A percentile compares a stretch with the other conserved stretches of the same genome.
These are phyloP conservation scores for Urechis unicinctus DNA, from an alignment of 2,888 invertebrate species.

Conservation along the genomic window DNA sequence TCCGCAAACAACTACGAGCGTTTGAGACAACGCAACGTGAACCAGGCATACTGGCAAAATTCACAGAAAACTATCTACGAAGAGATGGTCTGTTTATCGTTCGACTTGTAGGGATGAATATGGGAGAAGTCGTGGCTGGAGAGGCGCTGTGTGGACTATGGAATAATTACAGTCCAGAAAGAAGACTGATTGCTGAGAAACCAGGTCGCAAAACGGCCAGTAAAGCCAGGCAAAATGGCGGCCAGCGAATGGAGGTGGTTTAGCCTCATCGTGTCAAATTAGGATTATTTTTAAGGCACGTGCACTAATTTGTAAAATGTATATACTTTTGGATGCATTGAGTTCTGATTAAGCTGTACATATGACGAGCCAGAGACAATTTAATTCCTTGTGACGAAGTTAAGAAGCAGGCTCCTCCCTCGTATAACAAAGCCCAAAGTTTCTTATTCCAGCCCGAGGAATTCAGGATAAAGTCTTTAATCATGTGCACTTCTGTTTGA, in stretches of 20 bases:
- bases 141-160: slow-evolving; percentile 29
- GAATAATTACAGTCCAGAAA: slow-evolving; percentile 31
- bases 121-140: slow-evolving; percentile 30
- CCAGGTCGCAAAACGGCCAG: slow-evolving; percentile 20
- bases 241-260: slow-evolving; percentile 24
- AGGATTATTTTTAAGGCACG: no score
- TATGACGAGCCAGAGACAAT: no score
- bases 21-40: slow-evolving; percentile 26
- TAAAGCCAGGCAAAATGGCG: slow-evolving; percentile 13
- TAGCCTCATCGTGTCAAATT: slow-evolving; percentile 1
- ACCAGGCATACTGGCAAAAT: slow-evolving; percentile 26
- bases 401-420: no score
- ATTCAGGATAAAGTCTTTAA: no score
- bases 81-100: slow-evolving; percentile 29
- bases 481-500: no score
- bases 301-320: no score
- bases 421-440: no score
- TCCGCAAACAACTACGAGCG: slow-evolving; percentile 24
- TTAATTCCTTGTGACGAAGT: no score
- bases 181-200: slow-evolving; percentile 24
- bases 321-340: no score
- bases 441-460: no score
- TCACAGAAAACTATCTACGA: slow-evolving; percentile 30
- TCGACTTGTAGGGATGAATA: slow-evolving; percentile 27
- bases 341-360: no score